Evolutionary conservation across 2,888 invertebrate species (phyloP), one percentile per base, ranked within the genome.

Genomic region (Pollenia labialis): DNA sequence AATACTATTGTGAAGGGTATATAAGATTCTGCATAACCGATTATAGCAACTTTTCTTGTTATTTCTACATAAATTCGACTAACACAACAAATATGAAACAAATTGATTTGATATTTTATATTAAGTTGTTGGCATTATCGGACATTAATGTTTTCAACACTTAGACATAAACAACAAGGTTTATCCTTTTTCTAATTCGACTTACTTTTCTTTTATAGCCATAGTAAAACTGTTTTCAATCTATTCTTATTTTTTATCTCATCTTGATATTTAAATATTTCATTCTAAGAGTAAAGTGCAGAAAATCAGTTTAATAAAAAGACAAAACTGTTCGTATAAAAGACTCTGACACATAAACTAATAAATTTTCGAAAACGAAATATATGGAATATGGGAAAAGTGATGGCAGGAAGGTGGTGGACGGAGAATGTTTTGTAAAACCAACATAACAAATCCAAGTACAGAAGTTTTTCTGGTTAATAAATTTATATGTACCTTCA

Each of bases 91-190:
- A 32, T 32, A 16, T 46, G 44, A 64, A 44, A 11, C 16, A 44
- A 50, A 50, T 12, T 46, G 44, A 48, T 42, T 79, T 69, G 23
- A 23, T 69, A 71, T 16, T 80, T 44, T 52, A 64, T 42, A 54
- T 54, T 66, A n/a, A 23, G 54, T 62, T n/a, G n/a, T 62, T 80
- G 69, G 52, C 52, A 79, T 40, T 69, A 69, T 79, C 56, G 68
- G 60, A 50, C 58, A 60, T 69, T 44, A 71, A 80, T 69, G 69
- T 62, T 71, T 79, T 71, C 79, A 60, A 52, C 79, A 80, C 23
- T 74, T 42, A 32, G 12, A 46, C 46, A 64, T 42, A 72, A 46
- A 60, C 72, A 72, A 46, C 46, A 18, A 58, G 3, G 23, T 56
- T 42, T 48, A 60, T 71, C 44, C 62, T 46, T 8, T 11, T 68